These are phyloP conservation scores for Leptopilina drosophilae DNA, from an alignment of 2,888 invertebrate genomes.

Conservation along the genomic window DNA sequence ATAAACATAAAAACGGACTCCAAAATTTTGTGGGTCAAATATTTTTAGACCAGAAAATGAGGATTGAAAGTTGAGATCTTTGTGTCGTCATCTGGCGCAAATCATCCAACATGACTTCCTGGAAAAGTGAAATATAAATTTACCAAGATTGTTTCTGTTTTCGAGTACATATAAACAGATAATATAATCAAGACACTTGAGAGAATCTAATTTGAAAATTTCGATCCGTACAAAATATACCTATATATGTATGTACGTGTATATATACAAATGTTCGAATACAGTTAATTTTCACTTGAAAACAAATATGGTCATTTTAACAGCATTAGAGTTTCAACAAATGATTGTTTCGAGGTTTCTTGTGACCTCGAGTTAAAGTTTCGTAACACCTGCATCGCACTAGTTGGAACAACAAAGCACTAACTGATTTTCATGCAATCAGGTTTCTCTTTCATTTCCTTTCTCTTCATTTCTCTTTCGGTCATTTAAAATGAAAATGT, in stretches of 20 bases:
- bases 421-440: constrained; percentile 12
- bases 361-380: constrained; percentile 34
- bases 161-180: not conserved
- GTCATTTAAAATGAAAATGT: not conserved
- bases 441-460: constrained; percentile 15
- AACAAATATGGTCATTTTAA: constrained; percentile 30
- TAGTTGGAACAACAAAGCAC: constrained; percentile 37
- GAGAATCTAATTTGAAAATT: not conserved
- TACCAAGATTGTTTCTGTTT: constrained; percentile 3
- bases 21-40: constrained; percentile 2
- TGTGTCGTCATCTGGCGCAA: constrained; percentile 27
- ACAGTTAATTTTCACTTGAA: not conserved
- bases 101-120: constrained; percentile 9
- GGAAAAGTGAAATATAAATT: constrained; percentile 26
- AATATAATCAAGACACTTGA: not conserved
- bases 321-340: constrained; percentile 12
- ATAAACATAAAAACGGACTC: not conserved
- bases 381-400: constrained; percentile 39
- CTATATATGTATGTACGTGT: no score
- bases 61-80: not conserved
- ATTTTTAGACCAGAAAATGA: constrained; percentile 9
- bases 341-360: constrained; percentile 36
- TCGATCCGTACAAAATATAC: no score
- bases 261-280: no score
- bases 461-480: not conserved